Base-by-base conservation (phyloP, 2,113 vertebrate genomes). In the Tupaia tana region DNA sequence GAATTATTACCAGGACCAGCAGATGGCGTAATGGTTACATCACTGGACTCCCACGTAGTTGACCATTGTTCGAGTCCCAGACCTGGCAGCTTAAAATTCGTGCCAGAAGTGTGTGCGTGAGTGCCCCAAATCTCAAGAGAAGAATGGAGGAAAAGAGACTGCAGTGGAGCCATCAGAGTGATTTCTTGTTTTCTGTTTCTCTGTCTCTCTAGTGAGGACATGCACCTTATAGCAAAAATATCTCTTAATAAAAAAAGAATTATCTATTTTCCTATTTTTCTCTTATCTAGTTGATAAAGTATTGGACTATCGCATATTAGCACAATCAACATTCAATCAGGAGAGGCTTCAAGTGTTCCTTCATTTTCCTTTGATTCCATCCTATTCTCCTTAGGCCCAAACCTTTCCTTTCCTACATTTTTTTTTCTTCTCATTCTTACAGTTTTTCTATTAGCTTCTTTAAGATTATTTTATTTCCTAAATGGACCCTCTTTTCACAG, bases 391-490 rank as follows among this genome's bases (percentile, higher is more conserved):
- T 80, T 67, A 59, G 66, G 13, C 9, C 56, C 29, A 73, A 94
- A 82, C 69, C 15, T 70, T 16, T 34, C 1, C 1, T 64, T 94
- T 74, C 6, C 9, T 4, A 13, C 10, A 75, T 59, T 31, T 94
- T 43, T 43, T 86, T 58, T 86, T 64, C n/a, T 86, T 81, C 61
- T 82, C 29, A 80, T 14, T 93, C 70, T 61, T 43, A n/a, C 1
- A 75, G n/a, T 75, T 90, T 90, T 89, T 80, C 34, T 90, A 87
- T 43, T 89, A 77, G 19, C 14, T 94, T 7, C 87, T 79, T 88
- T 73, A 56, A 94, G 81, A 89, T 90, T 61, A 56, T 64, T 80
- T 96, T 86, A 94, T 79, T 96, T 92, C 54, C 22, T 61, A 71
- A 9, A 4, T 24, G 69, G 71, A 61, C 18, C 7, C 94, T 92